Base-by-base conservation (phyloP, 53 echinoderm and acorn worm species). In the Echinarachnius parma region DNA sequence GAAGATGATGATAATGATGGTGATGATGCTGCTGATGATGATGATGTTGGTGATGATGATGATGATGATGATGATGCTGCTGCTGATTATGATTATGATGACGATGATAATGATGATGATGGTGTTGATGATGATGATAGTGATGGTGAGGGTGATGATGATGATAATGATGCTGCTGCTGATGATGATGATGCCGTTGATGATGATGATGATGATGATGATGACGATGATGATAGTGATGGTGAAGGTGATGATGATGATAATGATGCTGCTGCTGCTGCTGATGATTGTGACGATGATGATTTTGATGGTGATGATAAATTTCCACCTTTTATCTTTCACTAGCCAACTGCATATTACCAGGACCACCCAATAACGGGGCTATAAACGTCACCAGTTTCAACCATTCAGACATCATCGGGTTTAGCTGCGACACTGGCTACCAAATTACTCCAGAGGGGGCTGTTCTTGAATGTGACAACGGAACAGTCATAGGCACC, bases 331-430 rank as follows among this genome's bases (percentile, higher is more conserved):
- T 46, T 42, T 77, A 27, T 44, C n/a, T 42, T 4, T 49, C 22
- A 4, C 23, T 75, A 92, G 92, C 78, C 48, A 84, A 82, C 49
- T 92, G 92, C 49, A 57, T 77, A 21, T 46, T 92, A 35, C 92
- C 88, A 9, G 18, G 56, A 1, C 46, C 81, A 0, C 87, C 88
- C 20, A 34, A 78, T 34, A 56, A 80, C 61, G 87, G 87, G 8
- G 75, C 55, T 21, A 46, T 92, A 24, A 78, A 87, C 50, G 62
- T 44, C 28, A 80, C 45, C 8, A 62, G 32, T 8, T 79, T 79
- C 57, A 80, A 64, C 64, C 92, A 88, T 59, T 69, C 55, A 16
- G 75, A 86, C 29, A 64, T 79, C 9, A 77, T 85, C 32, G 77
- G 62, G 4, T 89, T 85, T 35, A 71, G 64, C 8, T 93, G 93